A percentile compares a stretch with the other conserved stretches of the same genome.
Conservation (phyloP, 2,797 vertebrate genomes). For the Nothura maculosa region DNA sequence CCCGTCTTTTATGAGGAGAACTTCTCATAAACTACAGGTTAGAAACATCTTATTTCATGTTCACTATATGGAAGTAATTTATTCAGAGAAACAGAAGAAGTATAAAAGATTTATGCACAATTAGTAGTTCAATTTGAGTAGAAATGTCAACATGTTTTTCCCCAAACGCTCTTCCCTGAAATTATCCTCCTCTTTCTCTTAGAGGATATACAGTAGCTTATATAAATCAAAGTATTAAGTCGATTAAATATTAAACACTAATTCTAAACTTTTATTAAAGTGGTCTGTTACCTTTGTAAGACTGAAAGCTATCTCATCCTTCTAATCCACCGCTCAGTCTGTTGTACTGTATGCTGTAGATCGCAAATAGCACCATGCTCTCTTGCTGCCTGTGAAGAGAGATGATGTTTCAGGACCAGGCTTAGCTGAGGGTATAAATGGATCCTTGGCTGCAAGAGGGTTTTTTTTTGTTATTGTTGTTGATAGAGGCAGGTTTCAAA, state of each 20-base stretch:
- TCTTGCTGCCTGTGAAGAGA: not conserved
- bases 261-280: conserved; percentile 48
- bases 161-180: conserved; percentile 10
- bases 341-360: conserved; percentile 11
- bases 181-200: not conserved
- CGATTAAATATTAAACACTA: conserved; percentile 58
- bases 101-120: conserved; percentile 51
- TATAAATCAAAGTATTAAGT: conserved; percentile 62
- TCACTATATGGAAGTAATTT: conserved; percentile 19
- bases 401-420: not conserved
- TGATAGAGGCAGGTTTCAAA: not conserved
- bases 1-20: not conserved
- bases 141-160: conserved; percentile 59
- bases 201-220: conserved; percentile 26
- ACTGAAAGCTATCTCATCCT: conserved; percentile 37
- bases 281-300: conserved; percentile 28
- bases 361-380: not conserved
- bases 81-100: conserved; percentile 15
- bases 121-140: conserved; percentile 35
- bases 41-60: conserved; percentile 22
- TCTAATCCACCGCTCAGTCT: conserved; percentile 34
- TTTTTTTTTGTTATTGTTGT: not conserved
- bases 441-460: not conserved
- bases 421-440: conserved; percentile 2
- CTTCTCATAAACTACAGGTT: not conserved